Conservation (phyloP, 2,888 invertebrate genomes). For the Chymomyza fuscimana region DNA sequence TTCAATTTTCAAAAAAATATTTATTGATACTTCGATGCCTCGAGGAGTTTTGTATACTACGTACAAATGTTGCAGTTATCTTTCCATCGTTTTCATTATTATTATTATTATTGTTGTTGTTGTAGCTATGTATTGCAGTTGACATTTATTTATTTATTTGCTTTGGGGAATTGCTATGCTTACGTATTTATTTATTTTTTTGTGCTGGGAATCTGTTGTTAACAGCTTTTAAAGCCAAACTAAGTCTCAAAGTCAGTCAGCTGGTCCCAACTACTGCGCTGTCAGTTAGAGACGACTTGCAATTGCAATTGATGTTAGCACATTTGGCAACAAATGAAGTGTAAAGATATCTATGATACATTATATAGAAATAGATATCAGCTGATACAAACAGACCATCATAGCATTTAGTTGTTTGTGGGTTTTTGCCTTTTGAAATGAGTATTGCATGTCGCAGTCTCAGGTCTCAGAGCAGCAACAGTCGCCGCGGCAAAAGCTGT, state of each 20-base stretch:
- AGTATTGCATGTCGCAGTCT: constrained; percentile 25
- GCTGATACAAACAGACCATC: neutral
- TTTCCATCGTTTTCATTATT: too few species aligned
- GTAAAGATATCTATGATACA: constrained; percentile 38
- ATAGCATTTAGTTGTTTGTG: neutral
- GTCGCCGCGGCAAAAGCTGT: constrained; percentile 40
- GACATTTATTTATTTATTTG: constrained; percentile 73
- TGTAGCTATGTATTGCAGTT: constrained; percentile 38
- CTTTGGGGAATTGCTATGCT: constrained; percentile 60
- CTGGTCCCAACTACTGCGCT: constrained; percentile 3
- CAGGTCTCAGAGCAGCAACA: constrained; percentile 27
- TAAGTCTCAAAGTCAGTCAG: constrained; percentile 42
- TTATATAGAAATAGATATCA: neutral
- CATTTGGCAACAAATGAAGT: constrained; percentile 46
- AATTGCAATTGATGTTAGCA: constrained; percentile 7
- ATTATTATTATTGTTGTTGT: neutral
- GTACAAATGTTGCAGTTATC: too few species aligned
- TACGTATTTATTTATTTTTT: constrained; percentile 1
- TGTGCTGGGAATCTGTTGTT: constrained; percentile 32
- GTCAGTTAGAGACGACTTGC: neutral
- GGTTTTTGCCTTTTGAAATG: constrained; percentile 28
- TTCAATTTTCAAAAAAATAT: too few species aligned
- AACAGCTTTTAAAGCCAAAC: constrained; percentile 58
- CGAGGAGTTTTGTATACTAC: too few species aligned
- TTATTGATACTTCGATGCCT: too few species aligned